phyloP scores from a whole-genome alignment of 2,888 invertebrate species.

The Frankliniella fusca region DNA sequence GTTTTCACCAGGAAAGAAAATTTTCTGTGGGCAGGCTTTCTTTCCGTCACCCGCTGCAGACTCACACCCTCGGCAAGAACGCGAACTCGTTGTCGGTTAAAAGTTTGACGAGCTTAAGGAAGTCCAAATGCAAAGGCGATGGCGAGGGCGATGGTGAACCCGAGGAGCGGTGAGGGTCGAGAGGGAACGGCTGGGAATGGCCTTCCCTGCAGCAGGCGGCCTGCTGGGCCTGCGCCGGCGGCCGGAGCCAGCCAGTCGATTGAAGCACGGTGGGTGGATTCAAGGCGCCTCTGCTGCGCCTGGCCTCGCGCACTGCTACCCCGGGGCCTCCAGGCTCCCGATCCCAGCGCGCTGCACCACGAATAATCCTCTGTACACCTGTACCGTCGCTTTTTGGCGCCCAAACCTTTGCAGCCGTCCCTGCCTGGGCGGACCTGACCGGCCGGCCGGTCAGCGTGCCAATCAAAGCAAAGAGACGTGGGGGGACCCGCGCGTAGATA shows the following conservation, averaged over 20 bases:
- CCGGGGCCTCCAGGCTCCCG: not conserved
- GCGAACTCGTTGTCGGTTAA: too few species aligned
- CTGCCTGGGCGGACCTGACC: not conserved
- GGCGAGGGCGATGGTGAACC: too few species aligned
- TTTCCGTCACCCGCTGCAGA: too few species aligned
- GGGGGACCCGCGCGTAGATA: too few species aligned
- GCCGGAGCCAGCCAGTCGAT: not conserved
- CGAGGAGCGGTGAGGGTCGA: not conserved
- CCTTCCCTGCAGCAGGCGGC: not conserved
- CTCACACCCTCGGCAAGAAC: too few species aligned
- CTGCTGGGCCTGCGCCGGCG: not conserved
- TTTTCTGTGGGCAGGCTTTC: too few species aligned
- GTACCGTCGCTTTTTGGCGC: not conserved
- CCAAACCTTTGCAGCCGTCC: not conserved
- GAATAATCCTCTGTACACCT: too few species aligned
- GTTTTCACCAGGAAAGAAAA: too few species aligned
- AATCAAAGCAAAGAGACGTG: not conserved
- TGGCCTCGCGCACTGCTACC: not conserved
- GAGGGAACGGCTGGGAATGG: not conserved
- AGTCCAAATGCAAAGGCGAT: too few species aligned
- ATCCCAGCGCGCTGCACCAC: not conserved
- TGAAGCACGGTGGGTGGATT: not conserved
- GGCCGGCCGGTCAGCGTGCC: not conserved
- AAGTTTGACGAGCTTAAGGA: too few species aligned
- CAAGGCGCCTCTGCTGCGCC: not conserved